Evolutionary conservation across 2,797 vertebrate genomes (phyloP).

Genomic region (Esox lucius): DNA sequence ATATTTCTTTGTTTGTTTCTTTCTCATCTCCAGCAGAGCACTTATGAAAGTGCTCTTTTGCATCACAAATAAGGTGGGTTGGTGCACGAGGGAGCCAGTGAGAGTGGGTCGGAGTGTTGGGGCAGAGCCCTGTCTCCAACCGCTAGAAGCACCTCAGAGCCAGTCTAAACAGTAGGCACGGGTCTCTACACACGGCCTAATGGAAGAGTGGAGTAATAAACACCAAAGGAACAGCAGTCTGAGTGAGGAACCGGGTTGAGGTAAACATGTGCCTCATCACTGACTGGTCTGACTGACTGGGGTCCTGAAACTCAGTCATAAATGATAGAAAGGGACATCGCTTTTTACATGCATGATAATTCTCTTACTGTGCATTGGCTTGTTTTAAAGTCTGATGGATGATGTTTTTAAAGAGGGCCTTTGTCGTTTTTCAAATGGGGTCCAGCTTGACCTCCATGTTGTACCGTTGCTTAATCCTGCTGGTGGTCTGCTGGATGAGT

Average conservation of each 20-base stretch:
- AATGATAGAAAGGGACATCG: constrained; percentile 58
- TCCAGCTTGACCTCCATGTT: neutral
- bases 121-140: constrained; percentile 65
- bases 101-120: constrained; percentile 72
- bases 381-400: neutral
- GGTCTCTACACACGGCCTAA: constrained; percentile 71
- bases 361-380: constrained; percentile 27
- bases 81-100: constrained; percentile 60
- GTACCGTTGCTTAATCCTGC: neutral
- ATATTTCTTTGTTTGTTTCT: constrained; percentile 72
- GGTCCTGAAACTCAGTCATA: constrained; percentile 65
- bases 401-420: neutral
- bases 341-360: constrained; percentile 28
- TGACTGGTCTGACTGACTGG: constrained; percentile 45
- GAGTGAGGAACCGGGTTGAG: constrained; percentile 54
- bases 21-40: constrained; percentile 53
- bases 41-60: constrained; percentile 72
- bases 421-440: neutral
- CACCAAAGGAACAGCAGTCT: constrained; percentile 42
- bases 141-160: constrained; percentile 72
- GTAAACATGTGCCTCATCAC: constrained; percentile 65
- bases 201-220: constrained; percentile 73
- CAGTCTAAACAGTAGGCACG: constrained; percentile 73
- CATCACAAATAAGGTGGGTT: constrained; percentile 68
- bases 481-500: neutral